A percentile compares a stretch with the other conserved stretches of the same genome.
These are phyloP conservation scores for Cynocephalus volans DNA, from an alignment of 2,113 vertebrate species.

Conservation along the genomic window DNA sequence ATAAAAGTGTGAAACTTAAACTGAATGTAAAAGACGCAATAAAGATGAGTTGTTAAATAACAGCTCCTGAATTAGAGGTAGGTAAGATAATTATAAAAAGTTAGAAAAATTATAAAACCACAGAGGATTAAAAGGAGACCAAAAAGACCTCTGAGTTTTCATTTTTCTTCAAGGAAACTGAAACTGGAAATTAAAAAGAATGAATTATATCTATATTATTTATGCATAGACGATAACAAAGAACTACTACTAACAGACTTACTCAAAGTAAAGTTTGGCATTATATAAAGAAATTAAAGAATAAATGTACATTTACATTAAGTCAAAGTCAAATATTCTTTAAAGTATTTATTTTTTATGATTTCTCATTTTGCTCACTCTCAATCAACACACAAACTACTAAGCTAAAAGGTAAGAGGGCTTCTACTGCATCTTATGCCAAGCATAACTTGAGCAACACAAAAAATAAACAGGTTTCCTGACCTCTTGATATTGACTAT, in stretches of 20 bases:
- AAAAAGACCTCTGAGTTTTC: background rate
- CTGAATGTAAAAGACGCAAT: background rate
- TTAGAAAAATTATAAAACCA: background rate
- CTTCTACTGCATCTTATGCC: background rate
- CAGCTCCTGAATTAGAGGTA: background rate
- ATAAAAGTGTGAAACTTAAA: background rate
- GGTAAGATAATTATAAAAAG: slow-evolving; percentile 13
- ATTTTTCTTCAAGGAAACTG: background rate
- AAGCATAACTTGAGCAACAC: background rate
- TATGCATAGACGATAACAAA: background rate
- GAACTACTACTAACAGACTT: background rate
- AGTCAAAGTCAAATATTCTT: background rate
- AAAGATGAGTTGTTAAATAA: background rate
- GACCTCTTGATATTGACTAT: background rate
- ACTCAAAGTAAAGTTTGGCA: background rate
- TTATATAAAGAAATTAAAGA: background rate
- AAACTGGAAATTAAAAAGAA: slow-evolving; percentile 4
- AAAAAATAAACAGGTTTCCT: background rate
- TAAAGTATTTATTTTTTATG: background rate
- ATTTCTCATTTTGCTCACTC: background rate
- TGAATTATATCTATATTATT: background rate
- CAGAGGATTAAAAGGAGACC: background rate
- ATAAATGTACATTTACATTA: background rate
- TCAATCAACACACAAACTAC: background rate
- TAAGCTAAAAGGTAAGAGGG: background rate